Conservation (phyloP, 2,888 invertebrate genomes). For the Mystacides longicornis region DNA sequence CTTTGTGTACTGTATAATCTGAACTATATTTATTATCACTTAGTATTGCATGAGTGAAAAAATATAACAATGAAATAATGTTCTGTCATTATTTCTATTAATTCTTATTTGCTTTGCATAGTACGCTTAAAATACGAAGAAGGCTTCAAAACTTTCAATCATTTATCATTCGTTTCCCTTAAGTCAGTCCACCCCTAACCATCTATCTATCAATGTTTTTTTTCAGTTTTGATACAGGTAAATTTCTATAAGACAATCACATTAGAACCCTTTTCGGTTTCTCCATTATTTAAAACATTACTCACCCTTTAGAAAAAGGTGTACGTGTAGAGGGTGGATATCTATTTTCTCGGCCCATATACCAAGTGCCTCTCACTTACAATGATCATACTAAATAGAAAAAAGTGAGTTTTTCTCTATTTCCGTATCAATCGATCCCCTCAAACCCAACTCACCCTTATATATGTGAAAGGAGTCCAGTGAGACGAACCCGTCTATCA, state of each 20-base stretch:
- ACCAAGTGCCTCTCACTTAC: not conserved
- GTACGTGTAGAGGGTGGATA: not conserved
- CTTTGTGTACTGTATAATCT: no score
- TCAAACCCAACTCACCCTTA: not conserved
- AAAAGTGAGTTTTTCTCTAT: not conserved
- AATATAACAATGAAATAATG: no score
- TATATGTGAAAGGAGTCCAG: not conserved
- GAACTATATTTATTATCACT: no score
- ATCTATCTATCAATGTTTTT: not conserved
- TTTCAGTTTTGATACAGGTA: not conserved
- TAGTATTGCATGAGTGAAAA: no score
- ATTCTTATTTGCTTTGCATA: no score
- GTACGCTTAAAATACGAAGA: no score
- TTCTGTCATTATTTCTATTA: no score
- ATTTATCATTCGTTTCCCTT: no score
- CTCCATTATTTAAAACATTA: not conserved
- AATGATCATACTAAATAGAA: not conserved
- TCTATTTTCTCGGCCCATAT: not conserved
- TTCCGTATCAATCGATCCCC: not conserved
- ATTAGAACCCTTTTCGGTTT: not conserved
- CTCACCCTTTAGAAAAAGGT: no score
- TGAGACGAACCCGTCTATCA: conserved; percentile 18
- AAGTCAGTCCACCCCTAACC: no score
- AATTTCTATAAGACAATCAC: not conserved
- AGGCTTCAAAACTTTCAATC: no score